Evolutionary conservation across 2,113 vertebrate species (phyloP).

Genomic region (Pygoscelis adeliae): DNA sequence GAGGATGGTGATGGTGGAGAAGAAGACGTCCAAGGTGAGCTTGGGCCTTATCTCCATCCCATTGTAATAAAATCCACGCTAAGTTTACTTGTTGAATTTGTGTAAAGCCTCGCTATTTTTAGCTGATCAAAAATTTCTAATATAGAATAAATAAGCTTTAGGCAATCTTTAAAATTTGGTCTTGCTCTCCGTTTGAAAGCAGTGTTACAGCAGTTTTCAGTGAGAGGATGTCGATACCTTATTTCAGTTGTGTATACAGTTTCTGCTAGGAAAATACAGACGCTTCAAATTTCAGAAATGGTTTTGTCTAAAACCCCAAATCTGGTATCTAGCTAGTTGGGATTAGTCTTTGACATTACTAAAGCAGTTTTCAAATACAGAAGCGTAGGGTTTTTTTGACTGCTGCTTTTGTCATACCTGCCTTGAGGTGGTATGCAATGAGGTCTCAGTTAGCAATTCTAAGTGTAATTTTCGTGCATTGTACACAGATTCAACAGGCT

Average conservation of each 20-base stretch:
- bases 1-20: slow-evolving; percentile 99
- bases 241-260: neutral
- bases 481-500: slow-evolving; percentile 75
- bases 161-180: neutral
- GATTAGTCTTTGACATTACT: neutral
- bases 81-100: slow-evolving; percentile 77
- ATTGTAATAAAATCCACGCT: slow-evolving; percentile 72
- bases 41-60: slow-evolving; percentile 81
- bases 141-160: neutral
- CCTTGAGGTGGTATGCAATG: neutral
- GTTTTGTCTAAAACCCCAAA: neutral
- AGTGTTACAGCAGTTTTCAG: neutral
- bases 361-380: neutral
- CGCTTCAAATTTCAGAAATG: neutral
- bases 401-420: neutral
- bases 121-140: neutral
- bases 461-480: neutral
- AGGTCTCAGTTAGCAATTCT: neutral
- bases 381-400: neutral
- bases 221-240: neutral
- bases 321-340: neutral
- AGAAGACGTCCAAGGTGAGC: slow-evolving; percentile 99
- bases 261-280: neutral
- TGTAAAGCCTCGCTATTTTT: slow-evolving; percentile 37
- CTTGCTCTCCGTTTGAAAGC: neutral